These are phyloP conservation scores for Neosalanx taihuensis DNA, from an alignment of 2,797 vertebrate genomes.

Conservation along the genomic window DNA sequence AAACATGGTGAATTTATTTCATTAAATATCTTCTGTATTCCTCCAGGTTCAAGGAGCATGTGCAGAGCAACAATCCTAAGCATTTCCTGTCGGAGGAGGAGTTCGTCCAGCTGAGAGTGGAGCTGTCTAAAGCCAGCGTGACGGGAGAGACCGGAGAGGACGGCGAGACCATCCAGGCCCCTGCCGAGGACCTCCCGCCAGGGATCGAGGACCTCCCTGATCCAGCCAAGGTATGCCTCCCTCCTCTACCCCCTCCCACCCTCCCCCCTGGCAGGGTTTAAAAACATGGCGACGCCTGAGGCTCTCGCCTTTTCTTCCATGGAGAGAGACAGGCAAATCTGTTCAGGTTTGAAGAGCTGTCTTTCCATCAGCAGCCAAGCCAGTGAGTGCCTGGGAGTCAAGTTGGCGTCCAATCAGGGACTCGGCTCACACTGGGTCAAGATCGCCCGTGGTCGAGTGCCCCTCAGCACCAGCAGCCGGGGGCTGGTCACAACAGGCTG, in stretches of 20 bases:
- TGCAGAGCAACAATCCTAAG: conserved; percentile 92
- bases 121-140: conserved; percentile 83
- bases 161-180: conserved; percentile 50
- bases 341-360: conserved; percentile 77
- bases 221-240: conserved; percentile 88
- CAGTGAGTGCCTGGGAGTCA: conserved; percentile 71
- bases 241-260: background rate
- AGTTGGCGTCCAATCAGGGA: conserved; percentile 74
- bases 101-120: conserved; percentile 88
- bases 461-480: conserved; percentile 64
- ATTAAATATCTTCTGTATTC: background rate
- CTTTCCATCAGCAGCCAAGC: conserved; percentile 77
- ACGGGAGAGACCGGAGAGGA: conserved; percentile 72
- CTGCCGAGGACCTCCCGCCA: conserved; percentile 82
- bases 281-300: too few relatives aligned
- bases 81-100: conserved; percentile 90
- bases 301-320: conserved; percentile 61
- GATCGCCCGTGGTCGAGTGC: conserved; percentile 65
- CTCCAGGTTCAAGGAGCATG: conserved; percentile 92
- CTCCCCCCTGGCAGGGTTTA: conserved; percentile 2
- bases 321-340: conserved; percentile 57
- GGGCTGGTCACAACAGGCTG: conserved; percentile 58
- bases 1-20: background rate
- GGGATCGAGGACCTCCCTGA: conserved; percentile 91
- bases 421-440: conserved; percentile 59